Evolutionary conservation across 2,888 invertebrate species (phyloP), one percentile per base, ranked within the genome.

Genomic region (Tachina grossa): DNA sequence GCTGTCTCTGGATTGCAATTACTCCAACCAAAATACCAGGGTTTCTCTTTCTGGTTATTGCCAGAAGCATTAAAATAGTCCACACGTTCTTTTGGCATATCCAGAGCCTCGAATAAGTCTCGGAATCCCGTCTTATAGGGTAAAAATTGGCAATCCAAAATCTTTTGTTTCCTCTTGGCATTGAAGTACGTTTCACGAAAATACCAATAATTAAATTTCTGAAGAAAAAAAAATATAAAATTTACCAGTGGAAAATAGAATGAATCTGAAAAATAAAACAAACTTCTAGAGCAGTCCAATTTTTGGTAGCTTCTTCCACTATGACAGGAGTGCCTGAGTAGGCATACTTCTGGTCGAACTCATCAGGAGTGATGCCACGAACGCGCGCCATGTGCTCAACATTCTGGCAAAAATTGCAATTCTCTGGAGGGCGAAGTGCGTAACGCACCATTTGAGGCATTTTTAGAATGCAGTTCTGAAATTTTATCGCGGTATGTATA

Each of bases 1-100:
- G 97, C 97, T 76, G 97, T 97, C 63, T 95, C 94, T 45, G 96
- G 95, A 91, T 98, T 96, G 91, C 99, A 99, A 90, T 98, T 98
- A 91, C 98, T 98, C 98, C 98, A 96, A 3, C 96, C 96, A 57
- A 96, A 94, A 89, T 96, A 96, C 94, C 94, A 94, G 1, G 94
- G 93, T 41, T 91, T 87, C 39, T 93, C 93, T 6, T 43, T 19
- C 11, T 31, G 19, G 0, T 9, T 41, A 2, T 5, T 13, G 3
- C 13, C 19, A 6, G n/a, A 57, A 0, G 92, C 92, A 0, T 85
- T 45, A n/a, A 89, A 83, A 66, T 90, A 87, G 1, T 94, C 93
- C 0, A 97, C 96, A 81, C 98, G 93, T 9, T 94, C 94, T 10
- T 93, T 93, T 45, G 95, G 95, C 97, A 98, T 98, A 75, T 94